Evolutionary conservation across 2,113 vertebrate genomes (phyloP).

Genomic region (Ciconia boyciana): DNA sequence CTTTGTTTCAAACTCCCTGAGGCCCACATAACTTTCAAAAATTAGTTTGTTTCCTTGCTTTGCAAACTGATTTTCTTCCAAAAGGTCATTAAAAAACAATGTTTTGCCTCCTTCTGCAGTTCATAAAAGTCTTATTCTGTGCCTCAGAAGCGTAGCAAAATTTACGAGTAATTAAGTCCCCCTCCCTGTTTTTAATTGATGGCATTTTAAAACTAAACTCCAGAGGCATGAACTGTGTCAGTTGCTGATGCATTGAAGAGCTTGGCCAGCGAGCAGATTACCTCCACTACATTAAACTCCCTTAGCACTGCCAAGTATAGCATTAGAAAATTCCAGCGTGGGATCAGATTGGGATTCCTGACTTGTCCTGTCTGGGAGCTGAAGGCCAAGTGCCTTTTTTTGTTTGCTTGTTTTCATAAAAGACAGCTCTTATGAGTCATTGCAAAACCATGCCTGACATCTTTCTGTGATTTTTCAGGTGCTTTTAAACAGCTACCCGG

Average conservation of each 20-base stretch:
- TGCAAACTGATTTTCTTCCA: slow-evolving; percentile 34
- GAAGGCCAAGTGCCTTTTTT: neutral
- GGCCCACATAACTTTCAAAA: slow-evolving; percentile 14
- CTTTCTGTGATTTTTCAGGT: neutral
- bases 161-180: slow-evolving; percentile 41
- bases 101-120: neutral
- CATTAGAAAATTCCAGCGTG: slow-evolving; percentile 57
- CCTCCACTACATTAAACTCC: slow-evolving; percentile 53
- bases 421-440: neutral
- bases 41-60: slow-evolving; percentile 25
- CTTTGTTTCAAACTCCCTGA: neutral
- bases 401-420: neutral
- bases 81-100: slow-evolving; percentile 21
- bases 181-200: slow-evolving; percentile 24
- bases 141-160: slow-evolving; percentile 30
- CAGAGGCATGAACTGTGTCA: slow-evolving; percentile 29
- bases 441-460: neutral
- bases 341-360: neutral
- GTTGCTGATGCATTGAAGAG: neutral
- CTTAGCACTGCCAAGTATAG: slow-evolving; percentile 44
- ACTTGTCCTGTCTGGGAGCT: neutral
- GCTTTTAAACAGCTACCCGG: neutral
- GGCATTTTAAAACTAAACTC: slow-evolving; percentile 56
- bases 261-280: slow-evolving; percentile 54
- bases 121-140: neutral